phyloP scores from a whole-genome alignment of 2,797 vertebrate species.

The Numenius phaeopus region DNA sequence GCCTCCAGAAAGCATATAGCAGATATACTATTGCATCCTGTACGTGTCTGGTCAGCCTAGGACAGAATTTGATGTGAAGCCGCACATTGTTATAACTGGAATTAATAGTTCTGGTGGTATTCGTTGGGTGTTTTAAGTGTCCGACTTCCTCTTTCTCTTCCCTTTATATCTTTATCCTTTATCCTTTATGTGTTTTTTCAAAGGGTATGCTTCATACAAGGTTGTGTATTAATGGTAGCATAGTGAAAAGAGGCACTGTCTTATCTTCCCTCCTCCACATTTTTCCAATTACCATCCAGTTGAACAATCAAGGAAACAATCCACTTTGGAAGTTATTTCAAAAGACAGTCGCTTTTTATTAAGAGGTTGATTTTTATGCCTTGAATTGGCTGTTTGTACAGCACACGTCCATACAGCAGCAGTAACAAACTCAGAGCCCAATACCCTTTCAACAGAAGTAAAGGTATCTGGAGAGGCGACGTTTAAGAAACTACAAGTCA shows the following conservation, averaged over 20 bases:
- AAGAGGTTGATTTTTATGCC: background rate
- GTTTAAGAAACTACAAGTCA: background rate
- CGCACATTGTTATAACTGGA: background rate
- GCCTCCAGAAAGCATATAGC: slow-evolving; percentile 17
- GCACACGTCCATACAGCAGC: background rate
- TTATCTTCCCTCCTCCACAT: background rate
- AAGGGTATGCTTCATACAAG: background rate
- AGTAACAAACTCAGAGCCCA: background rate
- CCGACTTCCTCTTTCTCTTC: background rate
- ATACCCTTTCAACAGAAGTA: background rate
- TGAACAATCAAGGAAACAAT: background rate
- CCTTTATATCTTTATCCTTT: background rate
- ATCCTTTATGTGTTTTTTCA: background rate
- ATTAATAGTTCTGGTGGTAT: background rate
- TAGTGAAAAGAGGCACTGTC: background rate
- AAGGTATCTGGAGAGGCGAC: background rate
- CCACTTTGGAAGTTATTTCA: background rate
- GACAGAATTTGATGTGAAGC: background rate
- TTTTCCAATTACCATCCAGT: background rate
- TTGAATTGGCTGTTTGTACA: background rate
- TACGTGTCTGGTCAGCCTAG: background rate
- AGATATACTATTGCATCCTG: background rate
- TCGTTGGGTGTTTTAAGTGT: background rate
- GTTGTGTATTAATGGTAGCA: background rate
- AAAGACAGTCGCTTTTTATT: background rate